Evolutionary conservation across 2,113 vertebrate genomes (phyloP).

Genomic region (Dasyprocta punctata): DNA sequence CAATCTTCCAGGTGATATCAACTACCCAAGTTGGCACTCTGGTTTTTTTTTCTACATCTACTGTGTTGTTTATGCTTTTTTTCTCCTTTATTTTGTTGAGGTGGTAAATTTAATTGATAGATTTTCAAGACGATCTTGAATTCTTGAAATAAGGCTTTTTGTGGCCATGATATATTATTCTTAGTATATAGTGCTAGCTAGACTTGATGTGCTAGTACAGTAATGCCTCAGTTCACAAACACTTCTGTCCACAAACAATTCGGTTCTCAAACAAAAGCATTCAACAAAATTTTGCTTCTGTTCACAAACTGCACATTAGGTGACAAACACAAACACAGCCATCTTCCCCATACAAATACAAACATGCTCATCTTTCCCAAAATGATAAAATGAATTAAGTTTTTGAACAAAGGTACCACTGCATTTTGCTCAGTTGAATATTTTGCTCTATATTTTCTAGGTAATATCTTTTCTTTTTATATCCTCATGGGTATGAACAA

Average conservation of each 20-base stretch:
- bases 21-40: not conserved
- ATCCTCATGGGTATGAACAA: not conserved
- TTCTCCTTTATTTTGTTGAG: not conserved
- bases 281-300: not conserved
- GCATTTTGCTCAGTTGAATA: constrained; percentile 37
- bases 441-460: not conserved
- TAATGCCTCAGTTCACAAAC: not conserved
- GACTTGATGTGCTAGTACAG: not conserved
- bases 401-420: not conserved
- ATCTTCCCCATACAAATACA: not conserved
- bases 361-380: not conserved
- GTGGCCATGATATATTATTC: not conserved
- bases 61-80: not conserved
- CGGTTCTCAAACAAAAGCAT: not conserved
- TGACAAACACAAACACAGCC: not conserved
- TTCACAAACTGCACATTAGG: not conserved
- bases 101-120: not conserved
- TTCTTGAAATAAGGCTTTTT: not conserved
- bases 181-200: not conserved
- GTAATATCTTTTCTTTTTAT: not conserved
- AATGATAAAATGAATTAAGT: not conserved
- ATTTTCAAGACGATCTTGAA: not conserved
- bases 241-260: not conserved
- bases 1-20: not conserved
- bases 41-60: not conserved